phyloP scores from a whole-genome alignment of 2,888 invertebrate species.

The Catotricha subobsoleta region DNA sequence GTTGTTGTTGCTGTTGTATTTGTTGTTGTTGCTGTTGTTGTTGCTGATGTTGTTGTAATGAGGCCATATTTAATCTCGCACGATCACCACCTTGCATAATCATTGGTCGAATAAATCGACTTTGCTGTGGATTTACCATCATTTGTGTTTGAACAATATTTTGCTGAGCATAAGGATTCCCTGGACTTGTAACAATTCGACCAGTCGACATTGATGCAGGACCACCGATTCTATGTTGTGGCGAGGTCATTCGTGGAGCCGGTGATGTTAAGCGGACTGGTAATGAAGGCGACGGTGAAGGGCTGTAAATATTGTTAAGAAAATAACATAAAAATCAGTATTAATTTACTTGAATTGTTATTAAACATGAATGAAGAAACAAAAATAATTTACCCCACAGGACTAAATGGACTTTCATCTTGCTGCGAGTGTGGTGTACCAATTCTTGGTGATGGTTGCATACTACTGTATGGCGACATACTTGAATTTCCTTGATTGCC shows the following conservation, averaged over 20 bases:
- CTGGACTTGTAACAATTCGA: constrained; percentile 36
- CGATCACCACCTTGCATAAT: constrained; percentile 5
- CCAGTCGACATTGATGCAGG: constrained; percentile 9
- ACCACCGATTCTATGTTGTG: constrained; percentile 32
- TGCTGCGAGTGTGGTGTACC: constrained; percentile 43
- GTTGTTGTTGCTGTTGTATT: constrained; percentile 13
- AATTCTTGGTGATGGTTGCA: constrained; percentile 40
- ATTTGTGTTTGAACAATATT: constrained; percentile 14
- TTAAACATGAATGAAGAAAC: not conserved
- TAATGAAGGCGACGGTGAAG: constrained; percentile 28
- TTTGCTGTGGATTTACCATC: constrained; percentile 19
- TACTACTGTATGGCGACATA: constrained; percentile 34
- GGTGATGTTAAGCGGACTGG: constrained; percentile 30
- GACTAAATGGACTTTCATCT: constrained; percentile 38
- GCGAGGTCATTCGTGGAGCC: constrained; percentile 35
- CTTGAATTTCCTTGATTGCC: constrained; percentile 29
- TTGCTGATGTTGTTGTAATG: constrained; percentile 14
- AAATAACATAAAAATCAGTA: not conserved
- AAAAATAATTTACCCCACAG: constrained; percentile 15
- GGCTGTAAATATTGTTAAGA: too few relatives aligned
- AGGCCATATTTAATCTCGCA: constrained; percentile 15
- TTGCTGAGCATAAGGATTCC: constrained; percentile 14
- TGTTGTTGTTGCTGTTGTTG: too few relatives aligned
- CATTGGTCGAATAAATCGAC: constrained; percentile 30
- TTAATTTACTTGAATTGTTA: not conserved